A percentile compares a stretch with the other conserved stretches of the same genome.
Conservation (phyloP, 2,888 invertebrate species). For the Podotricha telesiphe region DNA sequence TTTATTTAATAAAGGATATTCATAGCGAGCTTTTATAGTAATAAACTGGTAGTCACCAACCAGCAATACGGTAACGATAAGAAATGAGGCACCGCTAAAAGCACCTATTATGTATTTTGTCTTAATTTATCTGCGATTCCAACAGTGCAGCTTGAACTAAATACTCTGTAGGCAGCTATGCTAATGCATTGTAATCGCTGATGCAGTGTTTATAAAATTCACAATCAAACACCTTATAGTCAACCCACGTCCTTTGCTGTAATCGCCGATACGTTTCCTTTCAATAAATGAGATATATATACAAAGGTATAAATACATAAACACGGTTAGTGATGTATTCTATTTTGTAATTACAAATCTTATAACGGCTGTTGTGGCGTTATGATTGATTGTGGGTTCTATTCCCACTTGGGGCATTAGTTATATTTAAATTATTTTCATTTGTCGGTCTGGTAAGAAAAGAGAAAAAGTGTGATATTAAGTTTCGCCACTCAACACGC, state of each 20-base stretch:
- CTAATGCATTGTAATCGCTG: conserved; percentile 45
- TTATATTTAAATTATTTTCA: too few species aligned
- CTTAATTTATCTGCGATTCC: conserved; percentile 51
- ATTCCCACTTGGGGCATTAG: too few species aligned
- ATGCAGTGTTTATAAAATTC: conserved; percentile 39
- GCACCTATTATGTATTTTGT: conserved; percentile 52
- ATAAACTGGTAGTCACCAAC: conserved; percentile 41
- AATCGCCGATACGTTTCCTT: conserved; percentile 67
- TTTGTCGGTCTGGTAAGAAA: too few species aligned
- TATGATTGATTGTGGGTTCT: too few species aligned
- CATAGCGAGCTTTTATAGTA: conserved; percentile 38
- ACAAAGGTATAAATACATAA: conserved; percentile 68
- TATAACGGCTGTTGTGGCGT: too few species aligned
- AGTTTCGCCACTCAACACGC: too few species aligned
- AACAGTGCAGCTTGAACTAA: conserved; percentile 39
- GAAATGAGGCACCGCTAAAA: conserved; percentile 50
- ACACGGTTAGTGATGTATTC: conserved; percentile 62
- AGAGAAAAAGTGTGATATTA: too few species aligned
- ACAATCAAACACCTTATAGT: conserved; percentile 39
- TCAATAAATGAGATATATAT: conserved; percentile 73
- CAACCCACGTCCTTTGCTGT: conserved; percentile 54
- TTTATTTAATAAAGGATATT: conserved; percentile 31
- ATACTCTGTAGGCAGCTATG: conserved; percentile 36
- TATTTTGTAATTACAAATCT: too few species aligned
- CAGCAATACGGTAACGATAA: conserved; percentile 45